Conservation (phyloP, 1,140 invertebrate genomes). For the Drosophila seguyi region DNA sequence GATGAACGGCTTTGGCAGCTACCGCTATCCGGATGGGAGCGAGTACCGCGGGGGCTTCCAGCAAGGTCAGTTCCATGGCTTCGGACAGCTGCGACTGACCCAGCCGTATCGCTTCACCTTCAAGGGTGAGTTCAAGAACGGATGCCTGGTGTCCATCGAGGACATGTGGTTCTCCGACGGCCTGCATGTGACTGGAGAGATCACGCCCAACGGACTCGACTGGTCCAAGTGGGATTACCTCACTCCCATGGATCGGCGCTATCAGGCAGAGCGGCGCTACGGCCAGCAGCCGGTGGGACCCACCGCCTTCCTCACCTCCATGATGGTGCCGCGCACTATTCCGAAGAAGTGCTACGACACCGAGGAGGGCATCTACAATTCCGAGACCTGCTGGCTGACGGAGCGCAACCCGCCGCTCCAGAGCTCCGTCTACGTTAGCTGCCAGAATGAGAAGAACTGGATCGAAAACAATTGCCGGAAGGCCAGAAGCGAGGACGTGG, state of each 20-base stretch:
- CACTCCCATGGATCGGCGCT: slow-evolving; percentile 62
- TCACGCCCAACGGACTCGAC: slow-evolving; percentile 32
- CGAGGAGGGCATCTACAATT: slow-evolving; percentile 67
- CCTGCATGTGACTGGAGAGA: slow-evolving; percentile 48
- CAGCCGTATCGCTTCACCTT: slow-evolving; percentile 67
- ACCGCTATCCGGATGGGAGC: slow-evolving; percentile 73
- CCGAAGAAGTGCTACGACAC: slow-evolving; percentile 51
- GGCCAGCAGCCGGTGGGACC: slow-evolving; percentile 64
- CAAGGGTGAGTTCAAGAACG: slow-evolving; percentile 58
- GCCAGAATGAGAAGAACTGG: slow-evolving; percentile 53
- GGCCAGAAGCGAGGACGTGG: slow-evolving; percentile 7
- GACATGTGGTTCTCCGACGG: slow-evolving; percentile 76
- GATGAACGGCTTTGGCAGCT: slow-evolving; percentile 74
- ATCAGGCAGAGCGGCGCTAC: slow-evolving; percentile 56
- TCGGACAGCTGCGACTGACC: slow-evolving; percentile 59
- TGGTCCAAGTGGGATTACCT: slow-evolving; percentile 64
- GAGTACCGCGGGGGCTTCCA: slow-evolving; percentile 69
- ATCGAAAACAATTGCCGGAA: slow-evolving; percentile 55
- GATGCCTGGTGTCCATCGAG: slow-evolving; percentile 55
- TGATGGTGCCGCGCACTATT: slow-evolving; percentile 27
- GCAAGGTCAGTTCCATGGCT: slow-evolving; percentile 67
- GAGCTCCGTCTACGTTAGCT: slow-evolving; percentile 40
- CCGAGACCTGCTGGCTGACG: slow-evolving; percentile 41
- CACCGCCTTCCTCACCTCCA: slow-evolving; percentile 56
- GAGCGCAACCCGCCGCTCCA: slow-evolving; percentile 49